These are phyloP conservation scores for Phaetusa simplex DNA, from an alignment of 2,113 vertebrate species.

Conservation along the genomic window DNA sequence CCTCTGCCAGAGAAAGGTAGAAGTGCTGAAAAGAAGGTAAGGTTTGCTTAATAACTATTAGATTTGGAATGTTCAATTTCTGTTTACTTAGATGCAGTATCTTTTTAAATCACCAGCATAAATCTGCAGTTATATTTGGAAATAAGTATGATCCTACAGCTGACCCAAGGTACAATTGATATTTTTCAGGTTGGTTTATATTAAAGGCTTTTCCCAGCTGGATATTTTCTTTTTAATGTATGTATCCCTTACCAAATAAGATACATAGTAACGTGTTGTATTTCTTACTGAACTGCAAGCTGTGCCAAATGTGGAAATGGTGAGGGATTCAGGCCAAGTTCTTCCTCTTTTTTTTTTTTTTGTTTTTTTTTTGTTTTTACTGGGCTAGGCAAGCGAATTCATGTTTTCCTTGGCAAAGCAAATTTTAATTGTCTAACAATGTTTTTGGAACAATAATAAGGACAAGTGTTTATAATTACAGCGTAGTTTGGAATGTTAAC, in stretches of 20 bases:
- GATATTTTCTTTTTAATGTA: not conserved
- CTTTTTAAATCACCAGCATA: not conserved
- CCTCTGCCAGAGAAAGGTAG: conserved; percentile 37
- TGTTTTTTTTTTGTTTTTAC: not conserved
- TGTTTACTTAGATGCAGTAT: not conserved
- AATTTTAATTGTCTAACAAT: conserved; percentile 35
- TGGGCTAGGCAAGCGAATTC: not conserved
- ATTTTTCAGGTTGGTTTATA: not conserved
- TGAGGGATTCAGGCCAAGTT: not conserved
- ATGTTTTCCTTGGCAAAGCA: conserved; percentile 43
- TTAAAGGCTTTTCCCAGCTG: not conserved
- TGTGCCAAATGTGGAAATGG: not conserved
- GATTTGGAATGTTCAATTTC: not conserved
- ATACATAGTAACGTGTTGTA: not conserved
- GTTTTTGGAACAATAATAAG: conserved; percentile 19
- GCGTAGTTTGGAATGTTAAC: conserved; percentile 22
- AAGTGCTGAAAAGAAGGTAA: conserved; percentile 49
- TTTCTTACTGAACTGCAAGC: not conserved
- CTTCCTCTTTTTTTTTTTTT: not conserved
- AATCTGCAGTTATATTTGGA: not conserved
- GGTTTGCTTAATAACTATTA: not conserved
- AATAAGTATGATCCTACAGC: not conserved
- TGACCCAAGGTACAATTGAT: not conserved
- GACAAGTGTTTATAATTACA: conserved; percentile 46
- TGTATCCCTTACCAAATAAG: not conserved